Evolutionary conservation across 37 sponge, comb jelly and placozoan species (phyloP), one percentile per base, ranked within the genome.

Genomic region (Chondrilla cf. caribensis): DNA sequence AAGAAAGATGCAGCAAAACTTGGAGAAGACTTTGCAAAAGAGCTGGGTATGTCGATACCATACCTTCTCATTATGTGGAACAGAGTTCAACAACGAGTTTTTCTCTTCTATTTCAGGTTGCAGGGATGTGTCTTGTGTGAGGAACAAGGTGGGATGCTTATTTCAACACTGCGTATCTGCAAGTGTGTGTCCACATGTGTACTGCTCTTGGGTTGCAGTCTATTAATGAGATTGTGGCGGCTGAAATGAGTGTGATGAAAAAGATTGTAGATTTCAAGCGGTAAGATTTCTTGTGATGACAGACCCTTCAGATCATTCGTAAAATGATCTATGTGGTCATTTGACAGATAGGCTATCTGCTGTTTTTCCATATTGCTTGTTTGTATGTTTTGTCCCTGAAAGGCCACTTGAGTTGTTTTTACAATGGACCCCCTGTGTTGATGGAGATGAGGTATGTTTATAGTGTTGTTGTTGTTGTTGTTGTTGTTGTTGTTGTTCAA

Each of bases 401-500:
- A 73, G 76, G 25, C 41, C 76, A 8, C 43, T 92, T 55, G 92
- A 92, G 58, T 35, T 92, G 8, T 92, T 92, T 64, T 68, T 92
- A 2, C 88, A 83, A 37, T 92, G 92, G 92, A 92, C 88, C 14
- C 92, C 92, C 44, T 62, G 62, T 36, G 70, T 88, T 40, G 92
- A 92, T 79, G 86, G 86, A 0, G 76, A 55, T 29, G 92, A 92
- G 64, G 84, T 92, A 17, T 36, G 71, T 37, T 6, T 38, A 18
- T 70, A 7, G 37, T 32, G 21, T 70, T 70, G 71, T 33, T 31
- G 32, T n/a, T n/a, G n/a, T n/a, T n/a, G n/a, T n/a, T n/a, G n/a
- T n/a, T n/a, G 25, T n/a, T 62, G 64, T 62, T 6, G 5, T 28
- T 62, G 64, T 62, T 29, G 64, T 62, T 19, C 7, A 19, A 6